Evolutionary conservation across 2,113 vertebrate genomes (phyloP), one percentile per base, ranked within the genome.

Genomic region (Oryzias melastigma): DNA sequence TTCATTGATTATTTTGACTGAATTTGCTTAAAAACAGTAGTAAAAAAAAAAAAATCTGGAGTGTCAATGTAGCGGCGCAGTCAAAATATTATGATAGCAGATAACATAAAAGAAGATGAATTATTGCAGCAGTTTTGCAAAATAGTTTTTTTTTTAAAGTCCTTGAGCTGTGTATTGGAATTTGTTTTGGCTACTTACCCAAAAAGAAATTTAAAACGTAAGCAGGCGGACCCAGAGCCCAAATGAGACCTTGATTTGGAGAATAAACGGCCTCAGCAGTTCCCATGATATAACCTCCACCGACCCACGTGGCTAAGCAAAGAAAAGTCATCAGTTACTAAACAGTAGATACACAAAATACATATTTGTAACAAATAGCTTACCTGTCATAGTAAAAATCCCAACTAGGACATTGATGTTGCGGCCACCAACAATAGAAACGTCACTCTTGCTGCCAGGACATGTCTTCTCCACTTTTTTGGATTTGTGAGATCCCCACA

Each of bases 241-340:
- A 94, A 58, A 89, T 16, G 0, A 94, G 62, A 62, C 92, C 92
- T 84, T 83, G 89, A n/a, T 81, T 66, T 15, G 91, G 93, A 59
- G 89, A 77, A 65, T 93, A 93, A 67, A 93, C 77, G 0, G 88
- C 89, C 83, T 94, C 93, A 67, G 92, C 91, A 14, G 83, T 93
- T 43, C 91, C 91, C 45, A 92, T 79, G 25, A 93, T 91, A 53
- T 91, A 93, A 10, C 88, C 91, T 76, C 91, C 93, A 77, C 92
- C 93, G 47, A 93, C 91, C 91, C 92, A 93, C 4, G 91, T 92
- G 5, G 93, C 92, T 94, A 51, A 50, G 69, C n/a, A 60, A 1
- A 66, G 7, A 53, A 35, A 58, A 25, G 14, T 54, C 55, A 5
- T 8, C 14, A 25, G 27, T 1, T 15, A 53, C 1, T 54, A 62